These are phyloP conservation scores for Synchiropus splendidus DNA, from an alignment of 2,113 vertebrate genomes.

Conservation along the genomic window DNA sequence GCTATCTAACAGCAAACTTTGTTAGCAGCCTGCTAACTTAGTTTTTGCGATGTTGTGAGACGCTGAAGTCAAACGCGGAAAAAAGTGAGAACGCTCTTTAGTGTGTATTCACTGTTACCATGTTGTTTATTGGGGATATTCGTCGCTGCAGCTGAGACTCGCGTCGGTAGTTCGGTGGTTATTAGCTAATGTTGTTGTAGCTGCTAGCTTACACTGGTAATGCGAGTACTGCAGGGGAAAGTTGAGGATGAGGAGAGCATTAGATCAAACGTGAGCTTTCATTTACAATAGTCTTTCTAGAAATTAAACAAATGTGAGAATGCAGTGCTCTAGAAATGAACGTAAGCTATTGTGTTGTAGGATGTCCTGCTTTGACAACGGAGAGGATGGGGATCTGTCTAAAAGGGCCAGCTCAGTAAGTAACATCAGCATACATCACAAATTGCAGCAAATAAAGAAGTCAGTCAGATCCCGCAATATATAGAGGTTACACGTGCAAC, in stretches of 20 bases:
- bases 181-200: conserved; percentile 27
- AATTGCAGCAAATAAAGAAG: not conserved
- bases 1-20: conserved; percentile 44
- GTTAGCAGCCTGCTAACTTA: conserved; percentile 43
- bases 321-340: no score
- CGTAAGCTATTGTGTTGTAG: no score
- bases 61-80: no score
- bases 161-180: conserved; percentile 1
- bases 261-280: no score
- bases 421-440: not conserved
- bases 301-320: no score
- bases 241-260: no score
- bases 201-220: conserved; percentile 5
- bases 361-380: conserved; percentile 16
- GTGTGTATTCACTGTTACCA: no score
- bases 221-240: not conserved
- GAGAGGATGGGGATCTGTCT: conserved; percentile 24
- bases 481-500: no score
- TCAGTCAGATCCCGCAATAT: no score
- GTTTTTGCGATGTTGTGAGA: not conserved
- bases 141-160: not conserved
- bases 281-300: no score
- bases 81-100: no score
- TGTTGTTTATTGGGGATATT: no score
- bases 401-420: conserved; percentile 39